These are phyloP conservation scores for Eupithecia subumbrata DNA, from an alignment of 2,888 invertebrate genomes.

Conservation along the genomic window DNA sequence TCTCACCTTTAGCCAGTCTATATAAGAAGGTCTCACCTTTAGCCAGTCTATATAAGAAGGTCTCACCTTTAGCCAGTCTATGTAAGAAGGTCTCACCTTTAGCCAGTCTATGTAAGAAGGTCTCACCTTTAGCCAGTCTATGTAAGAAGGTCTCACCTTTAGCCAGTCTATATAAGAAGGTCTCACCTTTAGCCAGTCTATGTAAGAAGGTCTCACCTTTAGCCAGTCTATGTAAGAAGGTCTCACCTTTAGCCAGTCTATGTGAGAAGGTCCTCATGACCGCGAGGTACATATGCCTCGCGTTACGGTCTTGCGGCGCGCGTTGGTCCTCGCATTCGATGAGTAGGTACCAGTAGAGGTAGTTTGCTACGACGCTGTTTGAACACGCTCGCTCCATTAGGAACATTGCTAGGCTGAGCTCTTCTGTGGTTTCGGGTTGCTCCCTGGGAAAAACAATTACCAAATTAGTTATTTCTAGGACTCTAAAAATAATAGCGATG, in stretches of 20 bases:
- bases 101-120: too few relatives aligned
- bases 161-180: neutral
- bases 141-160: too few relatives aligned
- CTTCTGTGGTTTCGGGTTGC: constrained; percentile 52
- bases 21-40: constrained; percentile 87
- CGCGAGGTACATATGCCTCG: constrained; percentile 93
- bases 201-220: neutral
- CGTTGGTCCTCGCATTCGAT: constrained; percentile 96
- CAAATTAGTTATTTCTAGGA: too few relatives aligned
- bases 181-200: neutral
- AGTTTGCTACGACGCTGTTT: constrained; percentile 96
- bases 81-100: too few relatives aligned
- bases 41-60: too few relatives aligned
- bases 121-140: too few relatives aligned
- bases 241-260: constrained; percentile 85
- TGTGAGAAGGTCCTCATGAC: constrained; percentile 95
- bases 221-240: neutral
- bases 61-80: too few relatives aligned
- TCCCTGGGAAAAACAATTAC: constrained; percentile 40
- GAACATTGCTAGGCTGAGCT: constrained; percentile 93
- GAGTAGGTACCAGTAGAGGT: constrained; percentile 98
- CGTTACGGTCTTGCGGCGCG: constrained; percentile 88
- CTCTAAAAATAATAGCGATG: too few relatives aligned
- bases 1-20: constrained; percentile 82
- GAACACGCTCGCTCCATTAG: constrained; percentile 94